These are phyloP conservation scores for Xiphophorus birchmanni DNA, from an alignment of 2,797 vertebrate species.

Conservation along the genomic window DNA sequence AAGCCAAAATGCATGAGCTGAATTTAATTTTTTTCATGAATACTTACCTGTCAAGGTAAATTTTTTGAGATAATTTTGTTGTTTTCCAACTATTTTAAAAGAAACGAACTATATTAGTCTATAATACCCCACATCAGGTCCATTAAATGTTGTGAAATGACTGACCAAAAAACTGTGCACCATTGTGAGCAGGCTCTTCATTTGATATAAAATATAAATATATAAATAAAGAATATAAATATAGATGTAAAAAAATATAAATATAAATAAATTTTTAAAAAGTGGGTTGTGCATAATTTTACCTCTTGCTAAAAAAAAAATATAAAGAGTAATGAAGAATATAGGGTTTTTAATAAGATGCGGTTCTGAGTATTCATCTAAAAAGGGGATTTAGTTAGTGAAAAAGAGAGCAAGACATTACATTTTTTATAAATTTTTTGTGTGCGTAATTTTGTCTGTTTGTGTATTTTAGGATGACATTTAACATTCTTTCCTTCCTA, in stretches of 20 bases:
- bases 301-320: background rate
- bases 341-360: background rate
- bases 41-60: background rate
- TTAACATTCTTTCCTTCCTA: background rate
- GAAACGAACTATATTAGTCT: background rate
- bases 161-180: background rate
- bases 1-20: background rate
- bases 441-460: background rate
- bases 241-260: too few species aligned
- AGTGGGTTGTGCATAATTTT: background rate
- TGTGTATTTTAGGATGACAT: background rate
- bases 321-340: background rate
- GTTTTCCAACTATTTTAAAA: background rate
- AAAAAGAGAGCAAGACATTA: background rate
- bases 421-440: background rate
- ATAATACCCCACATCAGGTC: background rate
- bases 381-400: background rate
- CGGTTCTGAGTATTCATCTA: background rate
- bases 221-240: too few species aligned
- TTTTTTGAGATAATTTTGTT: background rate
- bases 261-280: too few species aligned
- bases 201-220: too few species aligned
- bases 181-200: background rate
- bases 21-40: background rate
- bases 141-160: background rate